phyloP scores from a whole-genome alignment of 2,888 invertebrate species.

The Brachynemurus nebulosus region DNA sequence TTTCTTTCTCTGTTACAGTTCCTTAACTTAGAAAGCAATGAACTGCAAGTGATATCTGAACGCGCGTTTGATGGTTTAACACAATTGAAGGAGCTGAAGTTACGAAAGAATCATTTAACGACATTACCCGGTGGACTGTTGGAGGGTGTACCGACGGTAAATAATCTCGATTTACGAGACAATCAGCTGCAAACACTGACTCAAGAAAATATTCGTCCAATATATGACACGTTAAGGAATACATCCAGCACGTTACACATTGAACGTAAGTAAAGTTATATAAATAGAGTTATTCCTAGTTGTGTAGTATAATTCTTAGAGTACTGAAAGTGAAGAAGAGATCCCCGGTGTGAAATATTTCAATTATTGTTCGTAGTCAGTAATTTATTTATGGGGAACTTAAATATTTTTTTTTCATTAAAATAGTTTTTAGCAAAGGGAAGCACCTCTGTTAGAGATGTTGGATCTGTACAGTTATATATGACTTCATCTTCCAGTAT shows the following conservation, averaged over 20 bases:
- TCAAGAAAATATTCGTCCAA: conserved; percentile 60
- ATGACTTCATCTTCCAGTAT: no score
- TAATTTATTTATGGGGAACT: no score
- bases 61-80: conserved; percentile 64
- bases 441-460: no score
- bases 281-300: no score
- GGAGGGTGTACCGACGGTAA: conserved; percentile 55
- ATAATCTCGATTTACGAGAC: conserved; percentile 60
- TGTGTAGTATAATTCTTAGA: no score
- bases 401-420: no score
- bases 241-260: conserved; percentile 58
- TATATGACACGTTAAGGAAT: conserved; percentile 64
- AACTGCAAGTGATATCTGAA: conserved; percentile 51
- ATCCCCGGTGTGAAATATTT: no score
- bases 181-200: conserved; percentile 66
- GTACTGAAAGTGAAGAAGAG: no score
- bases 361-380: no score
- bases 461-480: no score
- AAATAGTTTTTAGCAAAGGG: no score
- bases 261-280: conserved; percentile 47
- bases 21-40: conserved; percentile 31
- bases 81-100: conserved; percentile 52
- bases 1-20: conserved; percentile 22
- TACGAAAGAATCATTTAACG: conserved; percentile 63
- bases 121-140: conserved; percentile 57